phyloP scores from a whole-genome alignment of 1,140 invertebrate genomes.

The Helicoverpa armigera region DNA sequence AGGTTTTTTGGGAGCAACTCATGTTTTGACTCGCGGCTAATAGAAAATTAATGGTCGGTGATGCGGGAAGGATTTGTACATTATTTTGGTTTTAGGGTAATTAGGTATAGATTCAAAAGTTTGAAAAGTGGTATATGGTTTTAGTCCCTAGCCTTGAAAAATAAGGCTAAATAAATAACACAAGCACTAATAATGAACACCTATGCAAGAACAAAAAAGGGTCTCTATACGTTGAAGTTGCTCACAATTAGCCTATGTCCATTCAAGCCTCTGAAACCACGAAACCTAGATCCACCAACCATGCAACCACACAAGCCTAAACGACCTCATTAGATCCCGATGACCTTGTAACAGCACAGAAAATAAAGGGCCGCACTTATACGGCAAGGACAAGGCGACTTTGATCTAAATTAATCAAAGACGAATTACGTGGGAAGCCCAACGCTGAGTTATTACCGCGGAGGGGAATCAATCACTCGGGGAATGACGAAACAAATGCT shows the following conservation, averaged over 20 bases:
- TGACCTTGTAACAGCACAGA: constrained; percentile 6
- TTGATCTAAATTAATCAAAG: constrained; percentile 70
- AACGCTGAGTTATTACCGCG: constrained; percentile 54
- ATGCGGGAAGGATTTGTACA: constrained; percentile 1
- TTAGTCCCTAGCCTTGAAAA: too few relatives aligned
- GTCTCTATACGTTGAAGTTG: too few relatives aligned
- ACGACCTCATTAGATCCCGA: constrained; percentile 6
- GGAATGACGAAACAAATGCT: constrained; percentile 46
- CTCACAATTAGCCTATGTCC: too few relatives aligned
- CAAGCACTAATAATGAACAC: too few relatives aligned
- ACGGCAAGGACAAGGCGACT: constrained; percentile 39
- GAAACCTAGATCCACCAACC: neutral
- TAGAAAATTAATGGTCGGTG: constrained; percentile 29
- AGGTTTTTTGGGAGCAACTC: constrained; percentile 10
- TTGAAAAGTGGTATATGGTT: too few relatives aligned
- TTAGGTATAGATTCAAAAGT: too few relatives aligned
- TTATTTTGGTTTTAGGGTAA: constrained; percentile 9
- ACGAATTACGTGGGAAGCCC: constrained; percentile 64
- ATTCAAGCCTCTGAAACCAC: too few relatives aligned
- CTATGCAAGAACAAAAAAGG: too few relatives aligned
- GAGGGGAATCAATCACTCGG: constrained; percentile 56
- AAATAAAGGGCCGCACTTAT: constrained; percentile 22
- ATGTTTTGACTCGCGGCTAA: constrained; percentile 24
- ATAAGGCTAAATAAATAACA: too few relatives aligned
- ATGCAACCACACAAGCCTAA: neutral